These are phyloP conservation scores for Alviniconcha marisindica DNA, from an alignment of 1,140 invertebrate species.

Conservation along the genomic window DNA sequence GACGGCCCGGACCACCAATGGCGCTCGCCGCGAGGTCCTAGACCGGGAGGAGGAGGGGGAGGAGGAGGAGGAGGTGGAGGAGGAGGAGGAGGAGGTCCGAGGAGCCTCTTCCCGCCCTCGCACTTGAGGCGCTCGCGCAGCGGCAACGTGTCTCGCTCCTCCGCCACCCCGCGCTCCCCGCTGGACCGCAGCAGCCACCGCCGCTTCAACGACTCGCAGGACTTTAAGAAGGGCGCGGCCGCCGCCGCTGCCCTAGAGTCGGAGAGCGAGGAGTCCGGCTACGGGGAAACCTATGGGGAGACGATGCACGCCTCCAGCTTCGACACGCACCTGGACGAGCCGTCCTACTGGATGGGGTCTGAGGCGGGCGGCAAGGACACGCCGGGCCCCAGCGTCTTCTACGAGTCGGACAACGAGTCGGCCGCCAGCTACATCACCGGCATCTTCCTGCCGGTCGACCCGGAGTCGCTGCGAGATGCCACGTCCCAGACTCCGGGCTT, in stretches of 20 bases:
- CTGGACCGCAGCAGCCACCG: conserved; percentile 47
- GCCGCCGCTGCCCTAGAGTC: conserved; percentile 60
- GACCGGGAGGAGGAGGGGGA: neutral
- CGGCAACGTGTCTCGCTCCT: conserved; percentile 35
- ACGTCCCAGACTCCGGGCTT: conserved; percentile 68
- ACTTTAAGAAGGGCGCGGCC: conserved; percentile 60
- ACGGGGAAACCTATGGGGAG: conserved; percentile 70
- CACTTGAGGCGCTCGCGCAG: conserved; percentile 30
- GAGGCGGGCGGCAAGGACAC: conserved; percentile 22
- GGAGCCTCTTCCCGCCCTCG: conserved; percentile 43
- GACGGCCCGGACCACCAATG: conserved; percentile 5
- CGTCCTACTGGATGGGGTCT: conserved; percentile 45
- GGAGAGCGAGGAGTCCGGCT: conserved; percentile 73
- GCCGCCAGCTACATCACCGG: conserved; percentile 65
- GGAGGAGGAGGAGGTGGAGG: conserved; percentile 19
- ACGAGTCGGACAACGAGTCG: conserved; percentile 69
- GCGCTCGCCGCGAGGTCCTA: conserved; percentile 2
- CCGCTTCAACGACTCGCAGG: conserved; percentile 52
- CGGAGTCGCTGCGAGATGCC: conserved; percentile 60
- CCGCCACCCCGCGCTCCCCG: conserved; percentile 43
- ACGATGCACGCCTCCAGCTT: conserved; percentile 73
- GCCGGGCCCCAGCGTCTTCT: conserved; percentile 33
- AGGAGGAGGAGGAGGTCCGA: conserved; percentile 45
- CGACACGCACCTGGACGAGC: conserved; percentile 68
- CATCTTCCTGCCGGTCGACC: conserved; percentile 62